Base-by-base conservation (phyloP, 2,113 vertebrate species). In the Apistogramma diplotaenia region DNA sequence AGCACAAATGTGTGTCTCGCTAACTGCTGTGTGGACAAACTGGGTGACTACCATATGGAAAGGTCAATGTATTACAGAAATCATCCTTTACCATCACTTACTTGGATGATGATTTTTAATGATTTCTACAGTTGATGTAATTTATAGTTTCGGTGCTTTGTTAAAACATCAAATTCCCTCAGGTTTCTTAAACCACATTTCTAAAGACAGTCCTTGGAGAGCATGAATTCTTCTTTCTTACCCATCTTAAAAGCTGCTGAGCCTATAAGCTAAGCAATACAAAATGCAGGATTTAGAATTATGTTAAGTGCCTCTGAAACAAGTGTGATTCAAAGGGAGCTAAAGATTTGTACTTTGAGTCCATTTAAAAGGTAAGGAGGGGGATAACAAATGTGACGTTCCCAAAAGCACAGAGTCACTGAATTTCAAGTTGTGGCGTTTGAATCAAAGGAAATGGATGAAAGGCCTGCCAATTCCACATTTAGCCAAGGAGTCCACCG, bases 371-470 rank as follows among this genome's bases (percentile, higher is more conserved):
- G 82, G 83, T 82, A 83, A 73, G 67, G 40, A 78, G 37, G 37
- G 62, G 49, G 46, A 73, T 53, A 73, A 70, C 62, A 78, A 80
- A 65, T 46, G 74, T 56, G 74, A 87, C 2, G 18, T 51, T 88
- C 87, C 81, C 85, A 80, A 85, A 84, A 85, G 87, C 84, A 62
- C 65, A 43, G 46, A 89, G 82, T 76, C 73, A 55, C 76, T 76
- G 70, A 56, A 90, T 86, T 84, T 91, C 62, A 79, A 86, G 86
- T 51, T 49, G 77, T 21, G 1, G 71, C 15, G 19, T 46, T 23
- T 25, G 53, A 90, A 83, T 91, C 90, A 92, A 92, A 92, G 85
- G 82, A 62, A 88, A 51, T 73, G 73, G 90, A 93, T 94, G 75
- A 93, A 92, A 93, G 89, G 79, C 62, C 70, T 33, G 58, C 76